These are phyloP conservation scores for rabbit (Oryctolagus cuniculus) DNA, from an alignment of 2,113 vertebrate species.

Conservation along the genomic window mOryCun1.1 NC_091432.1:101543001-101543500, in stretches of 20 bases:
- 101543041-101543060: constrained; percentile 1
- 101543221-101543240: constrained; percentile 7
- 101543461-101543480: neutral
- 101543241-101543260: constrained; percentile 25
- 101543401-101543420: neutral
- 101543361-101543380: neutral
- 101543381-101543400: neutral
- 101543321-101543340: constrained; percentile 36
- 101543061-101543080: constrained; percentile 9
- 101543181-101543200: neutral
- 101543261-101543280: neutral
- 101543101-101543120: neutral
- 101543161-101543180: neutral
- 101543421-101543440: neutral
- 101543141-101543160: neutral
- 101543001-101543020: neutral
- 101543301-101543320: neutral
- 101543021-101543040: neutral
- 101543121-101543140: neutral
- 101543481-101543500: neutral
- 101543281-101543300: neutral
- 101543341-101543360: neutral
- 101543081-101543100: constrained; percentile 27
- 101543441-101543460: neutral
- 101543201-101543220: neutral